Conservation (phyloP, 2,888 invertebrate genomes). For the Diplazon laetatorius region DNA sequence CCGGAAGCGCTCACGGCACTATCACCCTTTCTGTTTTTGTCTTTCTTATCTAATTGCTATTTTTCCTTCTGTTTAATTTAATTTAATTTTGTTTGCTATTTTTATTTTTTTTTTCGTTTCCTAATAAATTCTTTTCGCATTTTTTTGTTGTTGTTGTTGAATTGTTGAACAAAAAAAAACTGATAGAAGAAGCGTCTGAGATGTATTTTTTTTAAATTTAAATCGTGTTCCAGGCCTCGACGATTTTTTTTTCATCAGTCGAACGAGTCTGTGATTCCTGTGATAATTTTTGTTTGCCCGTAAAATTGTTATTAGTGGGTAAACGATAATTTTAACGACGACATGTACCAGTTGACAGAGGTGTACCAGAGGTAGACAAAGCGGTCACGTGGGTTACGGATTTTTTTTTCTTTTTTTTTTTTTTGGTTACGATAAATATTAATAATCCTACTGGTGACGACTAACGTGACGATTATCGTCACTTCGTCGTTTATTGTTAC, state of each 20-base stretch:
- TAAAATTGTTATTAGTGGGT: conserved; percentile 40
- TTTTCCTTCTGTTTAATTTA: too few species aligned
- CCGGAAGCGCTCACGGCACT: conserved; percentile 61
- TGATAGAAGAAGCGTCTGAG: neutral
- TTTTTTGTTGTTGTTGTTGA: conserved; percentile 8
- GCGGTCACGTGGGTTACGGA: conserved; percentile 7
- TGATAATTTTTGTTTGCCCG: neutral
- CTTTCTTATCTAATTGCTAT: conserved; percentile 11
- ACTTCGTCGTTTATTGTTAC: neutral
- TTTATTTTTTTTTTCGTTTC: conserved; percentile 6
- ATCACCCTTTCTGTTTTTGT: conserved; percentile 32
- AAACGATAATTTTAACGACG: neutral
- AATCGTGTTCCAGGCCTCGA: neutral
- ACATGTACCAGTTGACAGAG: conserved; percentile 25
- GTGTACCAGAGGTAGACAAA: conserved; percentile 11
- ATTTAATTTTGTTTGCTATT: too few species aligned
- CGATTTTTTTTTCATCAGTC: conserved; percentile 25
- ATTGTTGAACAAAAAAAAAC: conserved; percentile 8
- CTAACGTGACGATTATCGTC: neutral
- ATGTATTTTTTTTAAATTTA: neutral
- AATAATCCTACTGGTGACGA: neutral
- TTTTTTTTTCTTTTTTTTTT: too few species aligned
- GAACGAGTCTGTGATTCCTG: conserved; percentile 1
- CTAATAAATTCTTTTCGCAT: neutral
- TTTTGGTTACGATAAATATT: conserved; percentile 11